Evolutionary conservation across 2,888 invertebrate genomes (phyloP), one percentile per base, ranked within the genome.

Genomic region (Drosophila aldrichi): DNA sequence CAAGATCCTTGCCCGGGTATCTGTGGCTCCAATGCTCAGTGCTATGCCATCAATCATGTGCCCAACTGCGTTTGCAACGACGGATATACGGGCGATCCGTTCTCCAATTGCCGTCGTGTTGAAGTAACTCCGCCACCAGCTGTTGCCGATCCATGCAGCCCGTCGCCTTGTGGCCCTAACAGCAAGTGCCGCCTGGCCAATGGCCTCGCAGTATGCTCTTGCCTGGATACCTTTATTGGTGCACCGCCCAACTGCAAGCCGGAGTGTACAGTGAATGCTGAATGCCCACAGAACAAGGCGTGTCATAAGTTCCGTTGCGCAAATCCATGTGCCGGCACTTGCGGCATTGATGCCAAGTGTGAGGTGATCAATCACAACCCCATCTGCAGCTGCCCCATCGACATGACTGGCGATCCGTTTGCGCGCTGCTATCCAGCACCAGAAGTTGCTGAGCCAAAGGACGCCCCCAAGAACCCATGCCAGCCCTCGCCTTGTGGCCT

Each of bases 1-100:
- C 94, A 94, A 57, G 96, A 97, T 93, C 97, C 97, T 46, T 98
- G 97, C 86, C 96, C 96, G 16, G 97, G 97, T 70, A 95, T 96
- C 67, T 98, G 97, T 91, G 97, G 97, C 8, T 94, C 94, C 60
- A 96, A 96, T 91, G 97, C 97, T 3, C 96, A 96, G 90, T 98
- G 98, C 90, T 95, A 95, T 48, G 97, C 97, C 5, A 95, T 96
- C 16, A 97, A 97, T 91, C 97, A 98, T 91, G 95, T 97, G 49
- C 97, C 97, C n/a, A 95, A 96, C 51, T 97, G 97, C 91, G 96
- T 95, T 8, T 97, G 97, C 89, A 91, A 95, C 18, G 94, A 95
- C 77, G 96, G 96, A 51, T 96, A 94, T 89, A 94, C 95, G 41
- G 97, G 97, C 55, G 96, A 97, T 94, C 96, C 97, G 8, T 96